Percentiles rank a stretch among this genome's conserved stretches.
phyloP scores from a whole-genome alignment of 2,113 vertebrate genomes.

The Cyprinodon variegatus region DNA sequence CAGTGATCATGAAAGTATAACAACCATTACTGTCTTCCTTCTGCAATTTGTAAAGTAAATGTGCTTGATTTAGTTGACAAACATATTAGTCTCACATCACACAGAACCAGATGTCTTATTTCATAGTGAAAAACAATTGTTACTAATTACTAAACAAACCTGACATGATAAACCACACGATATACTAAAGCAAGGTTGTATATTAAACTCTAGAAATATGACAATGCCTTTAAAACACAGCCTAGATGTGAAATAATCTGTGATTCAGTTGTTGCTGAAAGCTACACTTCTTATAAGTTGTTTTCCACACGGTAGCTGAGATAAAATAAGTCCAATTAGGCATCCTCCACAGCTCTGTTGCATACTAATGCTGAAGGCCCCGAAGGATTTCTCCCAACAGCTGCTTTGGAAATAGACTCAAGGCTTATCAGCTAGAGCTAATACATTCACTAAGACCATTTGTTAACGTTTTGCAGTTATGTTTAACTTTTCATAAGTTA shows the following conservation, averaged over 20 bases:
- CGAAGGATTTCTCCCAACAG: conserved; percentile 46
- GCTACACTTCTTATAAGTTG: conserved; percentile 40
- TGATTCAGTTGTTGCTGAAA: conserved; percentile 48
- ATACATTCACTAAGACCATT: conserved; percentile 43
- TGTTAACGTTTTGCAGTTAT: conserved; percentile 55
- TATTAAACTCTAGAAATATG: conserved; percentile 21
- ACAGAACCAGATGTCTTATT: conserved; percentile 7
- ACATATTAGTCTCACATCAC: conserved; percentile 11
- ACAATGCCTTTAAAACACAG: conserved; percentile 22
- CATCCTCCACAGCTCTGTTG: conserved; percentile 44
- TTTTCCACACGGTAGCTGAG: conserved; percentile 57
- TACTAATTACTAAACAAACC: not conserved
- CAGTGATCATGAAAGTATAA: not conserved
- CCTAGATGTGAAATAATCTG: conserved; percentile 29
- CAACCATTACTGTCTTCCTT: not conserved
- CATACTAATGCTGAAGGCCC: conserved; percentile 68
- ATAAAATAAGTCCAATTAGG: conserved; percentile 74
- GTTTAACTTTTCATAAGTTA: conserved; percentile 46
- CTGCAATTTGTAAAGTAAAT: not conserved
- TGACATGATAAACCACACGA: not conserved
- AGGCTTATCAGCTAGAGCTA: conserved; percentile 53
- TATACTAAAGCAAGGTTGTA: not conserved
- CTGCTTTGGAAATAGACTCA: conserved; percentile 52
- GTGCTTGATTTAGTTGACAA: not conserved
- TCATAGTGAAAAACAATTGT: conserved; percentile 2